These are phyloP conservation scores for Pangasianodon hypophthalmus DNA, from an alignment of 2,113 vertebrate species.

Conservation along the genomic window DNA sequence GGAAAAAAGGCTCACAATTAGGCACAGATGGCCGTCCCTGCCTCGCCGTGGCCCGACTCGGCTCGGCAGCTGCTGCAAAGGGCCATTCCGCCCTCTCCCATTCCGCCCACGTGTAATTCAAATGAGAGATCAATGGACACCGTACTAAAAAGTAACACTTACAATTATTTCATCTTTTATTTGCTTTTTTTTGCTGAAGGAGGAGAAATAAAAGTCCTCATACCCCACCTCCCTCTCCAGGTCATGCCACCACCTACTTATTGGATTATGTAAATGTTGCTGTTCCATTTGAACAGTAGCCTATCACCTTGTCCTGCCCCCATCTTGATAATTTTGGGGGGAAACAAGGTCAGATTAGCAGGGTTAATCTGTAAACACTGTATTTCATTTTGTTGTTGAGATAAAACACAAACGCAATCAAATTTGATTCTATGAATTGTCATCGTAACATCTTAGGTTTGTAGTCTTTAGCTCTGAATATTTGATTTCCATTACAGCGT, in stretches of 20 bases:
- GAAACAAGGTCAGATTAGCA: slow-evolving; percentile 50
- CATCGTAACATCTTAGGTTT: background rate
- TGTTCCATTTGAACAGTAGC: slow-evolving; percentile 24
- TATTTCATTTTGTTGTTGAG: background rate
- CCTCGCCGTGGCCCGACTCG: slow-evolving; percentile 51
- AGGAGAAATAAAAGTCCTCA: background rate
- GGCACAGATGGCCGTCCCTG: slow-evolving; percentile 81
- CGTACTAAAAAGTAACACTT: slow-evolving; percentile 41
- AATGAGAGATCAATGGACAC: slow-evolving; percentile 49
- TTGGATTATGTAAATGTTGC: slow-evolving; percentile 44
- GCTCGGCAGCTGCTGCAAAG: slow-evolving; percentile 46
- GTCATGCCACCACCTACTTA: slow-evolving; percentile 27
- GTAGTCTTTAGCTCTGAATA: background rate
- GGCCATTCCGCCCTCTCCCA: slow-evolving; percentile 40
- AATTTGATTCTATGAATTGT: background rate
- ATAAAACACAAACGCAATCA: background rate
- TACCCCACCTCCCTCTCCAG: background rate
- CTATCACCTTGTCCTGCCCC: slow-evolving; percentile 23
- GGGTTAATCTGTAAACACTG: slow-evolving; percentile 52
- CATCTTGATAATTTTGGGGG: slow-evolving; percentile 31
- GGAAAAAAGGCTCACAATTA: slow-evolving; percentile 76
- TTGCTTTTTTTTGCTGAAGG: background rate
- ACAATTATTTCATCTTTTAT: slow-evolving; percentile 39
- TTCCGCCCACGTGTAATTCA: slow-evolving; percentile 51
- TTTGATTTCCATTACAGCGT: background rate